These are phyloP conservation scores for Maylandia zebra DNA, from an alignment of 2,113 vertebrate genomes.

Conservation along the genomic window DNA sequence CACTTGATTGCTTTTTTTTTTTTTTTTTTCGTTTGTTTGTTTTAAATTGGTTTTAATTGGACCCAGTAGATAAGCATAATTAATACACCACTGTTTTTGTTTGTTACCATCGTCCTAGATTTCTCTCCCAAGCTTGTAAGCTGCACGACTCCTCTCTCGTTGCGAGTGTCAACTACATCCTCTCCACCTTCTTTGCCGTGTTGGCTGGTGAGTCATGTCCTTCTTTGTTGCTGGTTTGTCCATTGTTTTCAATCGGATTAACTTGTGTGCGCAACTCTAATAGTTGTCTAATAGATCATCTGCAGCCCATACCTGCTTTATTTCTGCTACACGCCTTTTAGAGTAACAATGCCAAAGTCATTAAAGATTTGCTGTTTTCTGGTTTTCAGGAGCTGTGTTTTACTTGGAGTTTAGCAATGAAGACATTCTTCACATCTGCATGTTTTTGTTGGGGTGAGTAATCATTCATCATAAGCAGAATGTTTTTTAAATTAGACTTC, in stretches of 20 bases:
- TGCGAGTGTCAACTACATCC: constrained; percentile 84
- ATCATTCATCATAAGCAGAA: neutral
- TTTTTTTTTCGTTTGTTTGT: neutral
- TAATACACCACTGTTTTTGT: neutral
- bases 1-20: neutral
- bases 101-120: constrained; percentile 63
- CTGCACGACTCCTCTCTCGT: constrained; percentile 86
- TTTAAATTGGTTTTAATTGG: neutral
- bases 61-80: neutral
- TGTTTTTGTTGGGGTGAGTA: constrained; percentile 93
- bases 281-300: neutral
- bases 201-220: constrained; percentile 77
- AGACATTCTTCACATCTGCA: constrained; percentile 84
- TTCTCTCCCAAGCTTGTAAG: constrained; percentile 85
- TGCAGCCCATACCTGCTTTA: neutral
- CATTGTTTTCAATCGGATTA: neutral
- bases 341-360: neutral
- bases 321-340: neutral
- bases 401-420: constrained; percentile 87
- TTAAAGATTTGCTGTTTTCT: neutral
- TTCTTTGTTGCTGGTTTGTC: neutral
- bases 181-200: constrained; percentile 81
- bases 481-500: neutral
- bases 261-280: neutral
- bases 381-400: constrained; percentile 81